These are phyloP conservation scores for Naso thynnoides DNA, from an alignment of 2,797 vertebrate genomes.

Conservation along the genomic window DNA sequence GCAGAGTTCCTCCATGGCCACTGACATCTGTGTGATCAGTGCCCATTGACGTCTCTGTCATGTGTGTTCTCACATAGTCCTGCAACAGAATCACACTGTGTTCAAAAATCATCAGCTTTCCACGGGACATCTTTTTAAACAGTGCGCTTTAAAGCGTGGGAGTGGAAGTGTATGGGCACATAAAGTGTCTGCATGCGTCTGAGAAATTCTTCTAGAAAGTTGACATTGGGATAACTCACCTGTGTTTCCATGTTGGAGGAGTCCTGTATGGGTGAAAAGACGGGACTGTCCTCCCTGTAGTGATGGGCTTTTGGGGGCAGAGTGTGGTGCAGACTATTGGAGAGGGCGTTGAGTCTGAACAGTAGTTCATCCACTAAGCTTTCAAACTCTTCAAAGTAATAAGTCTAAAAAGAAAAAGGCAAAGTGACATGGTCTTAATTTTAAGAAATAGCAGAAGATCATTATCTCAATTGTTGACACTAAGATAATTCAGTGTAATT, in stretches of 20 bases:
- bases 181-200: background rate
- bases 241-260: slow-evolving; percentile 46
- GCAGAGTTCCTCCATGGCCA: background rate
- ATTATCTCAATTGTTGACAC: too few species aligned
- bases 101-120: slow-evolving; percentile 21
- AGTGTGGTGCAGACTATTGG: slow-evolving; percentile 71
- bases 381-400: slow-evolving; percentile 87
- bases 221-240: slow-evolving; percentile 44
- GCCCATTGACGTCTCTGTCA: slow-evolving; percentile 13
- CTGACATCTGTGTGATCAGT: slow-evolving; percentile 30
- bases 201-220: background rate
- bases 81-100: slow-evolving; percentile 40
- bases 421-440: background rate
- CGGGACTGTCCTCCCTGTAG: slow-evolving; percentile 34
- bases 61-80: slow-evolving; percentile 26
- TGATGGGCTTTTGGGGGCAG: slow-evolving; percentile 41
- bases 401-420: slow-evolving; percentile 71
- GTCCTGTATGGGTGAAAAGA: slow-evolving; percentile 28
- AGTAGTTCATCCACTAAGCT: slow-evolving; percentile 86
- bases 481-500: too few species aligned
- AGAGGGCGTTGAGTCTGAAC: slow-evolving; percentile 80
- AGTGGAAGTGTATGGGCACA: background rate
- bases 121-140: too few species aligned
- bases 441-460: background rate
- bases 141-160: background rate